These are phyloP conservation scores for Ceratitis capitata DNA, from an alignment of 1,140 invertebrate genomes.

Conservation along the genomic window DNA sequence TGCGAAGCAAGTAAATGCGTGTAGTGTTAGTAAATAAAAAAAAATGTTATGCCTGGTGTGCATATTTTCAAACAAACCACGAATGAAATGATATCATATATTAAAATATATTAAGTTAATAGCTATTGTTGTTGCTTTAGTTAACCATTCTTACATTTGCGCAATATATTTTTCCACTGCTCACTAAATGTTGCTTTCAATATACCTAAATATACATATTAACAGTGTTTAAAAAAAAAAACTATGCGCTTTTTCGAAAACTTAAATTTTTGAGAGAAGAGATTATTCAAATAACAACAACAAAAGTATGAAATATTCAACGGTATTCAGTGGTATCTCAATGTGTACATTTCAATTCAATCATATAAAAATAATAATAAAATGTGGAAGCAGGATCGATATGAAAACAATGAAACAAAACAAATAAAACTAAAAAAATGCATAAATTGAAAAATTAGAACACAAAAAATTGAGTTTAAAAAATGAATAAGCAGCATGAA, in stretches of 20 bases:
- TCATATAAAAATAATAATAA: conserved; percentile 49
- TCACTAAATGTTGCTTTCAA: background rate
- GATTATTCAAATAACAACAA: conserved; percentile 46
- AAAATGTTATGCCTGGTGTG: background rate
- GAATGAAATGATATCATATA: too few relatives aligned
- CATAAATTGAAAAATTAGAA: background rate
- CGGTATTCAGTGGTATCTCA: conserved; percentile 23
- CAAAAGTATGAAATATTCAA: conserved; percentile 22
- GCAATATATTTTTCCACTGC: background rate
- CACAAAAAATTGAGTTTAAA: background rate
- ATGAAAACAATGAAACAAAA: conserved; percentile 52
- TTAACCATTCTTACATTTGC: background rate
- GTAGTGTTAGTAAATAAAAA: background rate
- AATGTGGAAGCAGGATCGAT: conserved; percentile 64
- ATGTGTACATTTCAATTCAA: conserved; percentile 30
- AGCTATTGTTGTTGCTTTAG: too few relatives aligned
- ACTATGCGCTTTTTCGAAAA: conserved; percentile 42
- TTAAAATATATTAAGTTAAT: too few relatives aligned
- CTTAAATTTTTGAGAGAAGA: conserved; percentile 54
- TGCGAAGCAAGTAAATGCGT: background rate
- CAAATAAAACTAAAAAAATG: background rate
- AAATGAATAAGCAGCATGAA: background rate
- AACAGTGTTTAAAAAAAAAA: background rate
- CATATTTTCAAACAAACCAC: background rate
- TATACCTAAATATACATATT: too few relatives aligned